Evolutionary conservation across 2,888 invertebrate species (phyloP).

Genomic region (Pristionchus japonicus): DNA sequence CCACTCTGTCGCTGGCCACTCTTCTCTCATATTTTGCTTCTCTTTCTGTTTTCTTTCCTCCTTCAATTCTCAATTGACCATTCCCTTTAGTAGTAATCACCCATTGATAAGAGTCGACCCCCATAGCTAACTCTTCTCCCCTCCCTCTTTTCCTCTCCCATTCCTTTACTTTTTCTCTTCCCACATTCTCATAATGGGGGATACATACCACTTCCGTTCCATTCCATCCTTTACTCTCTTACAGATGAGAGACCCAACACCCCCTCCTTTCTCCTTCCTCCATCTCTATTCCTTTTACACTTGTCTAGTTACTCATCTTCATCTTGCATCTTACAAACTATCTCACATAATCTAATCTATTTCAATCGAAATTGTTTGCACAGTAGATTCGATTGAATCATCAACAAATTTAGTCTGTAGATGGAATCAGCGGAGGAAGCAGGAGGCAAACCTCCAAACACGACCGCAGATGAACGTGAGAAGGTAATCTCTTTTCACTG

Average conservation of each 20-base stretch:
- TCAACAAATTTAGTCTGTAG: background rate
- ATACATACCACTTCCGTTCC: background rate
- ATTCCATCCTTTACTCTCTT: background rate
- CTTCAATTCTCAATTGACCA: background rate
- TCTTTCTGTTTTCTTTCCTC: background rate
- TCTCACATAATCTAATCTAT: background rate
- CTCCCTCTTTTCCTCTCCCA: background rate
- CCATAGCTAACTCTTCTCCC: background rate
- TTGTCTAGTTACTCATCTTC: background rate
- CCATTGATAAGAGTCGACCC: slow-evolving; percentile 4
- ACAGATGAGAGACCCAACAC: background rate
- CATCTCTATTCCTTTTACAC: background rate
- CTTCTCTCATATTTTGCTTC: background rate
- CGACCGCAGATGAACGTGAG: too few relatives aligned
- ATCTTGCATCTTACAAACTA: too few relatives aligned
- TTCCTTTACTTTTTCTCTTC: background rate
- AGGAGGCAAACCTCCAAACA: background rate
- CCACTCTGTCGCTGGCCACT: background rate
- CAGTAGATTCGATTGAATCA: background rate
- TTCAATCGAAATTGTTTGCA: background rate
- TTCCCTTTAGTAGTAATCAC: background rate
- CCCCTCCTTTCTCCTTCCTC: background rate
- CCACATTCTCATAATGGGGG: background rate
- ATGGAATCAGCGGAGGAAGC: background rate
- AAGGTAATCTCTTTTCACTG: background rate